Evolutionary conservation across 2,888 invertebrate species (phyloP).

Genomic region (Hetaerina titia): DNA sequence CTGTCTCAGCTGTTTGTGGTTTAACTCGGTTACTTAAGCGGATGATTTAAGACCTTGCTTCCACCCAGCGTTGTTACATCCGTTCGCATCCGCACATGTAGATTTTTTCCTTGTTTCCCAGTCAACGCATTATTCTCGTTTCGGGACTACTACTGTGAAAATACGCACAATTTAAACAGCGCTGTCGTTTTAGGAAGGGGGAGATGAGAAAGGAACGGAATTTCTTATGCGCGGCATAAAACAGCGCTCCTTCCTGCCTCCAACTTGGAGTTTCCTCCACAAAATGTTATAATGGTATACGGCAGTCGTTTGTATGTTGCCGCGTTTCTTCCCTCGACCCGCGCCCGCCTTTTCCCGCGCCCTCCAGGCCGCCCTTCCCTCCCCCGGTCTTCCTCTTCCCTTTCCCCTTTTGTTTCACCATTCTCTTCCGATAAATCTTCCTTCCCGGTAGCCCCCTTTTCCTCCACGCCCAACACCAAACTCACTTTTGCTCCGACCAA

Average conservation of each 20-base stretch:
- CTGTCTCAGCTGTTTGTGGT: background rate
- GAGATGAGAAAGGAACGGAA: background rate
- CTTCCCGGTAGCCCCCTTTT: background rate
- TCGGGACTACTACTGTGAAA: background rate
- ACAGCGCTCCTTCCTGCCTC: constrained; percentile 17
- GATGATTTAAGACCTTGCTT: background rate
- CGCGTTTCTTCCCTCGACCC: background rate
- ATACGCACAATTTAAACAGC: constrained; percentile 17
- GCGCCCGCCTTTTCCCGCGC: background rate
- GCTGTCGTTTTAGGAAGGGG: constrained; percentile 2
- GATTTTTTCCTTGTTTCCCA: background rate
- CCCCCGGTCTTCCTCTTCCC: background rate
- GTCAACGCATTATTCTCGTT: constrained; percentile 17
- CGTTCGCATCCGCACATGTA: background rate
- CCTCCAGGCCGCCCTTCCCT: background rate
- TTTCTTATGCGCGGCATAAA: constrained; percentile 17
- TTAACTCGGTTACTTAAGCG: background rate
- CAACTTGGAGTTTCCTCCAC: constrained; percentile 1
- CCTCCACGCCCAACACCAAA: background rate
- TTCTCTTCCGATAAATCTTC: constrained; percentile 8
- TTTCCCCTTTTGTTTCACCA: background rate
- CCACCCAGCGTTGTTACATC: background rate
- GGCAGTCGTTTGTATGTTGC: constrained; percentile 10
- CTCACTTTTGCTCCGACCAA: background rate
- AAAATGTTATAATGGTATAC: constrained; percentile 11